These are phyloP conservation scores for Nerophis ophidion DNA, from an alignment of 2,113 vertebrate species.

Conservation along the genomic window DNA sequence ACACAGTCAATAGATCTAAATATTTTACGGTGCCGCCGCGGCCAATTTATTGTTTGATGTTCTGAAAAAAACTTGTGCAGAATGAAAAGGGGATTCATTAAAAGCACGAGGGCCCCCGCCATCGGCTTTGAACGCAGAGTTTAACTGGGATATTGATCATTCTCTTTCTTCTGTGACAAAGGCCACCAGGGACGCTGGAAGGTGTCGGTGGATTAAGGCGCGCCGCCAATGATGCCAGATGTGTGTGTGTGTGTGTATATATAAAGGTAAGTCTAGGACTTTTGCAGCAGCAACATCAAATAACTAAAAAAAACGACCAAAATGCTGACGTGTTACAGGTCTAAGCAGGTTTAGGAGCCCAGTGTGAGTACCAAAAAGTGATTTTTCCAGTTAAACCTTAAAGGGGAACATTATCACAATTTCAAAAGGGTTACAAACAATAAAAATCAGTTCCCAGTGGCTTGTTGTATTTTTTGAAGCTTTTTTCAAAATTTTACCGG, in stretches of 20 bases:
- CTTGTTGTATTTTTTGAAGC: too few species aligned
- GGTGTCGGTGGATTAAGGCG: conserved; percentile 92
- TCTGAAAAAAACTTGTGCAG: conserved; percentile 90
- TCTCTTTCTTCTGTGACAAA: conserved; percentile 99
- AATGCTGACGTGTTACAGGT: conserved; percentile 34
- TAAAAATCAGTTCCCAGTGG: too few species aligned
- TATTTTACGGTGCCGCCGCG: conserved; percentile 98
- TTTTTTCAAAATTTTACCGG: too few species aligned
- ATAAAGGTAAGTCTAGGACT: conserved; percentile 59
- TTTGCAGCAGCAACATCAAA: conserved; percentile 55
- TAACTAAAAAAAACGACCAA: conserved; percentile 53
- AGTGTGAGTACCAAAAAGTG: too few species aligned
- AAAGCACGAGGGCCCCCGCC: conserved; percentile 85
- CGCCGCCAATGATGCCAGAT: conserved; percentile 82
- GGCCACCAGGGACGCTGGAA: conserved; percentile 88
- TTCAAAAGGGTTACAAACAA: too few species aligned
- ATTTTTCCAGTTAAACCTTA: too few species aligned
- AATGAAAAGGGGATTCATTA: conserved; percentile 99
- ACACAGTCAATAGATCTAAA: conserved; percentile 99
- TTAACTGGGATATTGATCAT: conserved; percentile 99
- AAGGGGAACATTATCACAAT: too few species aligned
- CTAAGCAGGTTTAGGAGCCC: conserved; percentile 25
- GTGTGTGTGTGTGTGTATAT: conserved; percentile 41
- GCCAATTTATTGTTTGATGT: conserved; percentile 99
- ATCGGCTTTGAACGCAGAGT: conserved; percentile 99